Conservation (phyloP, 2,797 vertebrate genomes). For the Lophura swinhoii region DNA sequence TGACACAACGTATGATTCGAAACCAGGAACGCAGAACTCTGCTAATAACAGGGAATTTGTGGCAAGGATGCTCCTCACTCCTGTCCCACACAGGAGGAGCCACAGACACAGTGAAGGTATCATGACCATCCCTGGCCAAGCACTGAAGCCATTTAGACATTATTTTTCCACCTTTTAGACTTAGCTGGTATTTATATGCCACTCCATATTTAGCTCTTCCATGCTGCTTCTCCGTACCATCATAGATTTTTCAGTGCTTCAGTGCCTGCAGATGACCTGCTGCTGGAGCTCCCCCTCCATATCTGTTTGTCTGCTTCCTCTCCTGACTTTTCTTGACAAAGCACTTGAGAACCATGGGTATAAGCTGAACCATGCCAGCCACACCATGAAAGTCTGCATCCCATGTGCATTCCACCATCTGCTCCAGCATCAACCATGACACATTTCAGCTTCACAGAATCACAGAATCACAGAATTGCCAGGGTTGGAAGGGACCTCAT, state of each 20-base stretch:
- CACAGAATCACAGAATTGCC: too few relatives aligned
- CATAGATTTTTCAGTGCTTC: neutral
- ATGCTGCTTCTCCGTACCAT: neutral
- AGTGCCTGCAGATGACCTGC: neutral
- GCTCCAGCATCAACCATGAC: neutral
- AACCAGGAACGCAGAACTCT: neutral
- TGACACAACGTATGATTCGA: fast-evolving
- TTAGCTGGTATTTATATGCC: neutral
- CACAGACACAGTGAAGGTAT: fast-evolving
- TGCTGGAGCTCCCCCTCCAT: neutral
- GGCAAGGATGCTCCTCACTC: neutral
- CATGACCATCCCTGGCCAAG: neutral
- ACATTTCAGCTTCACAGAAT: too few relatives aligned
- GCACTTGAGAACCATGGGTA: neutral
- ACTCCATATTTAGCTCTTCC: neutral
- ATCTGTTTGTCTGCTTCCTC: neutral
- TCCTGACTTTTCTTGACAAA: neutral
- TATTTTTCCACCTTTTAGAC: neutral
- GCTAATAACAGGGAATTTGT: neutral
- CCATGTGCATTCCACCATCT: neutral
- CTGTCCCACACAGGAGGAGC: fast-evolving
- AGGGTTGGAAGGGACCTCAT: too few relatives aligned
- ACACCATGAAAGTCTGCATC: neutral
- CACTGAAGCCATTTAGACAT: neutral
- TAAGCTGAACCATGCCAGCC: neutral